Evolutionary conservation across 2,113 vertebrate genomes (phyloP).

Genomic region (Phainopepla nitens): DNA sequence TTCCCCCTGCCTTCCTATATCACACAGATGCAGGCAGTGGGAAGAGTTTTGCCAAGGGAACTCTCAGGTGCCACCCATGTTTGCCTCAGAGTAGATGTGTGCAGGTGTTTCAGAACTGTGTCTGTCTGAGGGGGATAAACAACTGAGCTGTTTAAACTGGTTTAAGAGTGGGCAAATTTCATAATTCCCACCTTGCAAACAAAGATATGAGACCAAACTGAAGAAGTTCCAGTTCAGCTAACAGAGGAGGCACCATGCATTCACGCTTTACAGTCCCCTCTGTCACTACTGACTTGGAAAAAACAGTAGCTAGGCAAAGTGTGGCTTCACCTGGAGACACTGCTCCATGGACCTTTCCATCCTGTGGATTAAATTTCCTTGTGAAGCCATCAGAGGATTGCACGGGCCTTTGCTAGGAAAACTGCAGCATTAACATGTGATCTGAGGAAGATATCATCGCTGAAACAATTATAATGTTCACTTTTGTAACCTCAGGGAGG

Average conservation of each 20-base stretch:
- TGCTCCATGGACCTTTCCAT: not conserved
- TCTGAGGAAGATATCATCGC: not conserved
- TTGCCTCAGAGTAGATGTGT: not conserved
- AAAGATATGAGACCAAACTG: not conserved
- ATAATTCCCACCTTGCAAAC: not conserved
- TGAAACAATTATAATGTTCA: not conserved
- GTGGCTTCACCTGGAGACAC: not conserved
- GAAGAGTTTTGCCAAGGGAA: not conserved
- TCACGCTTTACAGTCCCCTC: not conserved
- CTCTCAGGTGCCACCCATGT: not conserved
- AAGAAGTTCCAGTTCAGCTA: not conserved
- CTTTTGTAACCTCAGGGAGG: not conserved
- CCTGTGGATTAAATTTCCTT: not conserved
- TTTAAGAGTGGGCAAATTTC: not conserved
- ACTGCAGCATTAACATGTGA: not conserved
- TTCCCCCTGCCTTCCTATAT: not conserved
- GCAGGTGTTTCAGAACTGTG: not conserved
- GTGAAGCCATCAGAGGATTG: not conserved
- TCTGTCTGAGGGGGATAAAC: not conserved
- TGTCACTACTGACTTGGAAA: not conserved
- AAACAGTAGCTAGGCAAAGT: not conserved
- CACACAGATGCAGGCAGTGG: not conserved
- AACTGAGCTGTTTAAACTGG: not conserved
- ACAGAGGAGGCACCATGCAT: not conserved
- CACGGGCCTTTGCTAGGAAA: not conserved